phyloP scores from a whole-genome alignment of 2,113 vertebrate species.

The Ictalurus furcatus region DNA sequence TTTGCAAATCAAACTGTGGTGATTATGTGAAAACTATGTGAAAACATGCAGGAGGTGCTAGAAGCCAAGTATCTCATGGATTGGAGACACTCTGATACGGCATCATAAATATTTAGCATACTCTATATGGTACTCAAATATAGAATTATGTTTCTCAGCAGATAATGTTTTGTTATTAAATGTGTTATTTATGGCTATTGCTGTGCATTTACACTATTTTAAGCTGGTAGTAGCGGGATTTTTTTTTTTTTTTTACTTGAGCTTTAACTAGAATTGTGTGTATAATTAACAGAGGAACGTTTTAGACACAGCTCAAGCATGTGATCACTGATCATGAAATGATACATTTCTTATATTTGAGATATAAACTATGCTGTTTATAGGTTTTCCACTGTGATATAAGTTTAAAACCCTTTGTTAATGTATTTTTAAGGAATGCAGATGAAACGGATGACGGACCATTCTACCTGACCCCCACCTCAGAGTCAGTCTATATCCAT shows the following conservation, averaged over 20 bases:
- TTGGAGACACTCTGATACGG: not conserved
- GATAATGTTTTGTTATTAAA: not conserved
- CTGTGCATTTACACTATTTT: not conserved
- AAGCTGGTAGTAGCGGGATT: not conserved
- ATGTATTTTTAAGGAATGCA: slow-evolving; percentile 58
- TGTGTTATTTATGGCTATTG: not conserved
- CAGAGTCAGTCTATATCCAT: slow-evolving; percentile 57
- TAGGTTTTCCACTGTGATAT: not conserved
- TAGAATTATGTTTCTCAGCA: not conserved
- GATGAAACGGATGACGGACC: slow-evolving; percentile 53
- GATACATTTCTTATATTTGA: not conserved
- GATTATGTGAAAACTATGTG: too few relatives aligned
- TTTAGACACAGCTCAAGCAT: not conserved
- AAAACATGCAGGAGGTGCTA: not conserved
- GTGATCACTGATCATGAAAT: not conserved
- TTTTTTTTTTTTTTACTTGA: not conserved
- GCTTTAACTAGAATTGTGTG: not conserved
- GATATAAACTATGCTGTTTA: not conserved
- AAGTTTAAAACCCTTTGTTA: not conserved
- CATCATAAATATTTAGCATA: not conserved
- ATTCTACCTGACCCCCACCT: slow-evolving; percentile 56
- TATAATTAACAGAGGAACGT: not conserved
- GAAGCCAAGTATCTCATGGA: not conserved
- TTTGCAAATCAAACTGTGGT: too few relatives aligned
- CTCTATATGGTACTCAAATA: not conserved